These are phyloP conservation scores for Myotis yumanensis DNA, from an alignment of 2,113 vertebrate genomes.

Conservation along the genomic window DNA sequence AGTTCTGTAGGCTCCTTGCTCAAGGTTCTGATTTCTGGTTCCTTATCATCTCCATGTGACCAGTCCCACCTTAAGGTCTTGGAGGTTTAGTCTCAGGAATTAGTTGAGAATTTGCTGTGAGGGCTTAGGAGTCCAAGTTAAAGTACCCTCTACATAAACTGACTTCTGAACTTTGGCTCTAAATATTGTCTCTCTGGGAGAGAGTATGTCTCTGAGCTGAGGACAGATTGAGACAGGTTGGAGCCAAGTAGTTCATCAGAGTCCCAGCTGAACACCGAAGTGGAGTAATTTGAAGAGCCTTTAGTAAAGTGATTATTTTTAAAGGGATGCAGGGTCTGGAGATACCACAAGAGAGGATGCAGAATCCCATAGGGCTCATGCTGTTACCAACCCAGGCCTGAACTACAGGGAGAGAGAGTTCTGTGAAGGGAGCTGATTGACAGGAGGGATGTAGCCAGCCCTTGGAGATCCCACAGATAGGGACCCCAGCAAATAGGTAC, in stretches of 20 bases:
- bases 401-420: not conserved
- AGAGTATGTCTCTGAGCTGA: not conserved
- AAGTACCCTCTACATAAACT: not conserved
- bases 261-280: not conserved
- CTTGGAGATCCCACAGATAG: not conserved
- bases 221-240: not conserved
- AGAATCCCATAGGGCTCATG: not conserved
- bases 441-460: not conserved
- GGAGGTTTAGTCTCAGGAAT: not conserved
- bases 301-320: constrained; percentile 29
- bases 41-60: not conserved
- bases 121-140: not conserved
- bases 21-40: not conserved
- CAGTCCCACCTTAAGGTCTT: not conserved
- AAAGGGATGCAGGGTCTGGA: not conserved
- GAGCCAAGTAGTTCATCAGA: not conserved
- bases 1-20: not conserved
- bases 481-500: not conserved
- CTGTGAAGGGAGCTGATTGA: not conserved
- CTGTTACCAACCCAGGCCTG: not conserved
- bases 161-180: not conserved
- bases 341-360: not conserved
- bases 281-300: not conserved
- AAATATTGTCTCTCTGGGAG: not conserved
- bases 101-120: not conserved